Percentiles rank a stretch among this genome's conserved stretches.
phyloP scores from a whole-genome alignment of 2,113 vertebrate species.

The Nematolebias whitei region DNA sequence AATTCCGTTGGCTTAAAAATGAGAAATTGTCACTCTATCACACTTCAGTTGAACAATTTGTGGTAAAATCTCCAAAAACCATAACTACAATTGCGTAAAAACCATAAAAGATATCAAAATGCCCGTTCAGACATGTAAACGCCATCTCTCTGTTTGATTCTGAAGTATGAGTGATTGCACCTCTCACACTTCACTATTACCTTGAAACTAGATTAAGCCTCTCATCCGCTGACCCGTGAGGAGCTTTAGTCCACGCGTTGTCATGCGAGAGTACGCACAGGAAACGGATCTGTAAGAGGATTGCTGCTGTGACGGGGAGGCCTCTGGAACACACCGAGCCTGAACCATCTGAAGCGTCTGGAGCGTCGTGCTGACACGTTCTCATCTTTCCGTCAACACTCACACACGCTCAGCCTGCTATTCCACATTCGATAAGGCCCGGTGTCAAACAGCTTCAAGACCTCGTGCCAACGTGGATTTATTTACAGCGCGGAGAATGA shows the following conservation, averaged over 20 bases:
- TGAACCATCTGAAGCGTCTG: not conserved
- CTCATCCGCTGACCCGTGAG: slow-evolving; percentile 23
- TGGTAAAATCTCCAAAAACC: too few relatives aligned
- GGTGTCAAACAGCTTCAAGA: not conserved
- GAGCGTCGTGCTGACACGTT: slow-evolving; percentile 6
- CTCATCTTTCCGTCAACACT: slow-evolving; percentile 9
- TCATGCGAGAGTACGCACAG: slow-evolving; percentile 58
- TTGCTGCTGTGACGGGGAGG: slow-evolving; percentile 39
- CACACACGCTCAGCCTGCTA: slow-evolving; percentile 2
- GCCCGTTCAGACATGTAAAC: not conserved
- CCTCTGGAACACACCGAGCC: slow-evolving; percentile 13
- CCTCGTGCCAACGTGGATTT: not conserved
- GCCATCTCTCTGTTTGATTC: not conserved
- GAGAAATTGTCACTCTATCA: too few relatives aligned
- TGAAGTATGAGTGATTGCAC: slow-evolving; percentile 38
- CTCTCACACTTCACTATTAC: slow-evolving; percentile 20
- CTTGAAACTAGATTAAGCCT: slow-evolving; percentile 50
- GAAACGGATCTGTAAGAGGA: slow-evolving; percentile 61
- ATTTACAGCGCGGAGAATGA: not conserved
- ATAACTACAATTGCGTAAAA: too few relatives aligned
- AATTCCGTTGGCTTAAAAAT: too few relatives aligned
- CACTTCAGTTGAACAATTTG: too few relatives aligned
- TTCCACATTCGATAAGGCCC: not conserved
- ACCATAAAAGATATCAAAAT: too few relatives aligned
- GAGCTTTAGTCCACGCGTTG: slow-evolving; percentile 46